phyloP scores from a whole-genome alignment of 2,888 invertebrate genomes.

The Nomada fucata region DNA sequence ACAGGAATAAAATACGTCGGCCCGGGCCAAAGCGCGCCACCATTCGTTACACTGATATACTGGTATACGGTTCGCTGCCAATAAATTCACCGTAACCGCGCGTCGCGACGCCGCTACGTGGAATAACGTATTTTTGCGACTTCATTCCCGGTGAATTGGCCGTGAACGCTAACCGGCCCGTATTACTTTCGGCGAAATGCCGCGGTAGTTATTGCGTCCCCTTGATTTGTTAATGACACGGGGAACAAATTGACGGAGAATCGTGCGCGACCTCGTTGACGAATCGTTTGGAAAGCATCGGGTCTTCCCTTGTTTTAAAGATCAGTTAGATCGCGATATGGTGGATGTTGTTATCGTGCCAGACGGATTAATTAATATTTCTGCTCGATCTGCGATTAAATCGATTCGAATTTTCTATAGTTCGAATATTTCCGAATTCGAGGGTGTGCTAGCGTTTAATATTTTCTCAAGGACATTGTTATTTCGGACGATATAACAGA shows the following conservation, averaged over 20 bases:
- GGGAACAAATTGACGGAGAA: background rate
- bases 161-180: slow-evolving; percentile 18
- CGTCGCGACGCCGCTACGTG: slow-evolving; percentile 31
- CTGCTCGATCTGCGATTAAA: too few relatives aligned
- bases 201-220: slow-evolving; percentile 29
- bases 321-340: too few relatives aligned
- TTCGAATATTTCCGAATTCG: too few relatives aligned
- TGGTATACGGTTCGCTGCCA: slow-evolving; percentile 42
- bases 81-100: slow-evolving; percentile 54
- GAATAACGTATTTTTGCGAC: slow-evolving; percentile 50
- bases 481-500: too few relatives aligned
- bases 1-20: slow-evolving; percentile 56
- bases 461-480: too few relatives aligned
- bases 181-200: slow-evolving; percentile 25
- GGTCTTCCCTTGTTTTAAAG: too few relatives aligned
- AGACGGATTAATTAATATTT: too few relatives aligned
- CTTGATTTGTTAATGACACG: background rate
- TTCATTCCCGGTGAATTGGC: slow-evolving; percentile 33
- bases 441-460: too few relatives aligned
- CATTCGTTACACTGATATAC: slow-evolving; percentile 54
- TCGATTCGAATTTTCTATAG: too few relatives aligned
- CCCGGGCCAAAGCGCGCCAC: slow-evolving; percentile 10
- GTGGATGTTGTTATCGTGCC: too few relatives aligned
- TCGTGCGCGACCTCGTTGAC: background rate
- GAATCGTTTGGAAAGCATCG: background rate